Evolutionary conservation across 2,888 invertebrate genomes (phyloP).

Genomic region (Sipha maydis): DNA sequence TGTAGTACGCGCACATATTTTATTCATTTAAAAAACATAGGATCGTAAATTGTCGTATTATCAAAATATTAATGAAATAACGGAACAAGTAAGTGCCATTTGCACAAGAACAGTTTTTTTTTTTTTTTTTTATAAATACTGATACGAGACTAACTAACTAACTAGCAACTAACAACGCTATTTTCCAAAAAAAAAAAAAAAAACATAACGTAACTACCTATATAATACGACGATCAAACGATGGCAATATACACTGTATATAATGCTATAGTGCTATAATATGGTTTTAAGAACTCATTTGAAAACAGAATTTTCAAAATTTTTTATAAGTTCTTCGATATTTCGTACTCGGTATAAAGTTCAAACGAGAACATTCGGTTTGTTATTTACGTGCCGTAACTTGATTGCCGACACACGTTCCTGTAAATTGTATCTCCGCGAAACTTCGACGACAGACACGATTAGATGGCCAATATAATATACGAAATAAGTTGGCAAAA

Average conservation of each 20-base stretch:
- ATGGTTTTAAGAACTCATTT: neutral
- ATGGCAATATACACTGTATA: no score
- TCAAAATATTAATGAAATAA: neutral
- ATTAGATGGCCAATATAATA: no score
- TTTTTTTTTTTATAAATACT: no score
- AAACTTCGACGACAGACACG: conserved; percentile 3
- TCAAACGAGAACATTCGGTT: neutral
- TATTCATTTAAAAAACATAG: no score
- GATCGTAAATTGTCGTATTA: neutral
- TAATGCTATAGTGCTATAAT: neutral
- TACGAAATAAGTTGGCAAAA: neutral
- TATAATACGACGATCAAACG: no score
- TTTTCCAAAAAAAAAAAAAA: no score
- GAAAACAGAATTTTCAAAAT: conserved; percentile 11
- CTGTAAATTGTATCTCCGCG: neutral
- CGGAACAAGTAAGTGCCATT: neutral
- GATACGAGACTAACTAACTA: no score
- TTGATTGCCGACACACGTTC: neutral
- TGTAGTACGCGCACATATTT: neutral
- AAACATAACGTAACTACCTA: no score
- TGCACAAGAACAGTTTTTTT: neutral
- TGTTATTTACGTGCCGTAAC: neutral
- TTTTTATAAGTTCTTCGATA: conserved; percentile 34
- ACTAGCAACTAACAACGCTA: no score
- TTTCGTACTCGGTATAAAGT: neutral